Percentiles rank a stretch among this genome's conserved stretches.
phyloP scores from a whole-genome alignment of 2,797 vertebrate species.

The Heterohyrax brucei region DNA sequence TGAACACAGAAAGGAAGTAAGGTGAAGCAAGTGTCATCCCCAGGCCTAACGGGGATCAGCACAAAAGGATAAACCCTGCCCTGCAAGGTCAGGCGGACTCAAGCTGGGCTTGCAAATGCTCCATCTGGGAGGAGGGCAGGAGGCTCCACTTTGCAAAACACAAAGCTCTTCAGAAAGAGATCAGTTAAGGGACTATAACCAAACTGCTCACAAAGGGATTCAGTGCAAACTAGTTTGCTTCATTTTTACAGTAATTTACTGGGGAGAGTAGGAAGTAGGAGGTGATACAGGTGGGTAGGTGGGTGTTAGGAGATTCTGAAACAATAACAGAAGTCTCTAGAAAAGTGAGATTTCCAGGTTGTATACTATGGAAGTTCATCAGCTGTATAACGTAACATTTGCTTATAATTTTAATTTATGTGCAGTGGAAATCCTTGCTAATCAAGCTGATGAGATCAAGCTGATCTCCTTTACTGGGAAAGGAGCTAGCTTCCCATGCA shows the following conservation, averaged over 20 bases:
- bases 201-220: background rate
- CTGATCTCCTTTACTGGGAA: background rate
- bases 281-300: background rate
- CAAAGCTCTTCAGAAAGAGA: background rate
- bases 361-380: background rate
- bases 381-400: background rate
- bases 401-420: background rate
- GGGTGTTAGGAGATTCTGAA: background rate
- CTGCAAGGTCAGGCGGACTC: background rate
- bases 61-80: background rate
- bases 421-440: background rate
- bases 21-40: background rate
- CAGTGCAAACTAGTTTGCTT: background rate
- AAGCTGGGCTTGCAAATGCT: background rate
- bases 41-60: background rate
- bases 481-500: background rate
- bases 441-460: background rate
- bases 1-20: background rate
- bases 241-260: background rate
- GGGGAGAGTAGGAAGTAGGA: background rate
- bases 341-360: conserved; percentile 25
- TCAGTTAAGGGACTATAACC: background rate
- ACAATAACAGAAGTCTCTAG: background rate
- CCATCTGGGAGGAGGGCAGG: background rate
- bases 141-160: background rate